Evolutionary conservation across 2,888 invertebrate species (phyloP), one percentile per base, ranked within the genome.

Genomic region (Acrocyrtus sp.): DNA sequence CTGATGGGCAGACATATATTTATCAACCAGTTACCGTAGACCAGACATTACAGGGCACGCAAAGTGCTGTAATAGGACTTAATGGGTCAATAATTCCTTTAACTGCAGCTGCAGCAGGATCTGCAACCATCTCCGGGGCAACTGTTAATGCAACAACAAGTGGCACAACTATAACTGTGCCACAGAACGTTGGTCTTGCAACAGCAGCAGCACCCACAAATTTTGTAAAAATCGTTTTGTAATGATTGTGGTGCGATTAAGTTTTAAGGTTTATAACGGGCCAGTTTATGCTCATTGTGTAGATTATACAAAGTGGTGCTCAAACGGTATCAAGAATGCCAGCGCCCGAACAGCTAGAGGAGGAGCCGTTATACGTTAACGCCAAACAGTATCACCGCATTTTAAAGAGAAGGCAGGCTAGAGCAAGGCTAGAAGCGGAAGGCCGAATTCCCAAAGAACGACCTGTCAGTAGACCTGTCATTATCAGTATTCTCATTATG

Each of bases 311-410:
- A 87, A 84, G 86, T 87, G 77, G 82, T 17, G 83, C 82, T 27
- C 80, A 83, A 17, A 83, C 83, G 29, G 73, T 84, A 47, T 83
- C 84, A 60, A 72, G 84, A 65, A 88, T 90, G 73, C 89, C 89
- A 43, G 84, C 87, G 63, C 82, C 83, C n/a, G 87, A 89, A 1
- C 87, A 89, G 47, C 85, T 91, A 0, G 97, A 97, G 83, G 98
- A 98, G 83, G 97, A 98, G 82, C 95, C 98, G 0, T 86, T 99
- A 19, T 99, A 98, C 84, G 99, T 99, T 0, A 99, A 99, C 86
- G 98, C 98, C 22, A 93, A 98, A 83, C 99, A 99, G 84, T 99
- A 98, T 86, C 92, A 96, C 83, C 88, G 98, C 74, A 99, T 99
- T 83, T 86, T 99, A 57, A 98, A 98, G 85, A 87, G 98, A 41